A percentile compares a stretch with the other conserved stretches of the same genome.
These are phyloP conservation scores for Paramisgurnus dabryanus DNA, from an alignment of 2,113 vertebrate genomes.

Conservation along the genomic window DNA sequence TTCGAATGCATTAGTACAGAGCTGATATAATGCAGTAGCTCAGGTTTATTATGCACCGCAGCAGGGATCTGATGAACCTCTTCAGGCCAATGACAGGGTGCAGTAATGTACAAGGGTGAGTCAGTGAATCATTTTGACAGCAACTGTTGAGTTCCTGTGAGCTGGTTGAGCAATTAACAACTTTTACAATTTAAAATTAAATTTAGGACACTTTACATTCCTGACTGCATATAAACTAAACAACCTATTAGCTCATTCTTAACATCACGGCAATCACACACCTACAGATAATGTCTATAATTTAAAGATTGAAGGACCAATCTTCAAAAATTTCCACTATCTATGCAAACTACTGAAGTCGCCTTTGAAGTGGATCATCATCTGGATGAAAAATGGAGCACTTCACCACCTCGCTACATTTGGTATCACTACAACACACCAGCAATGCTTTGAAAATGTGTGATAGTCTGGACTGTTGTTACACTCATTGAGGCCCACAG, in stretches of 20 bases:
- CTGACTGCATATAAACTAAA: neutral
- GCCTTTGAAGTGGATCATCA: too few species aligned
- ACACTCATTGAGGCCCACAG: too few species aligned
- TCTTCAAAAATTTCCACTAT: neutral
- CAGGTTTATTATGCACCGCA: constrained; percentile 20
- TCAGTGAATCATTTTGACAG: constrained; percentile 16
- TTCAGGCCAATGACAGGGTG: constrained; percentile 7
- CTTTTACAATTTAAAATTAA: neutral
- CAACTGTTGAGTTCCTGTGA: neutral
- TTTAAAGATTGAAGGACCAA: neutral
- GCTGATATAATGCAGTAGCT: constrained; percentile 27
- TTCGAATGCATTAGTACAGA: neutral
- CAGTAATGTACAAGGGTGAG: constrained; percentile 22
- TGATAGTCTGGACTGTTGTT: too few species aligned
- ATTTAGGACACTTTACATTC: neutral
- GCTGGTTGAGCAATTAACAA: neutral
- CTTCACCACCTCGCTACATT: neutral
- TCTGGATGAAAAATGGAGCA: neutral
- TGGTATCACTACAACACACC: too few species aligned
- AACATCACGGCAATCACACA: neutral
- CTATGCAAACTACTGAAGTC: neutral
- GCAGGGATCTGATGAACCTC: constrained; percentile 22
- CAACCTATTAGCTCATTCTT: too few species aligned
- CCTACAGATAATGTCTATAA: neutral
- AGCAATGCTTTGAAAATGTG: too few species aligned